Evolutionary conservation across 2,888 invertebrate species (phyloP), one percentile per base, ranked within the genome.

Genomic region (Brenthis daphne): DNA sequence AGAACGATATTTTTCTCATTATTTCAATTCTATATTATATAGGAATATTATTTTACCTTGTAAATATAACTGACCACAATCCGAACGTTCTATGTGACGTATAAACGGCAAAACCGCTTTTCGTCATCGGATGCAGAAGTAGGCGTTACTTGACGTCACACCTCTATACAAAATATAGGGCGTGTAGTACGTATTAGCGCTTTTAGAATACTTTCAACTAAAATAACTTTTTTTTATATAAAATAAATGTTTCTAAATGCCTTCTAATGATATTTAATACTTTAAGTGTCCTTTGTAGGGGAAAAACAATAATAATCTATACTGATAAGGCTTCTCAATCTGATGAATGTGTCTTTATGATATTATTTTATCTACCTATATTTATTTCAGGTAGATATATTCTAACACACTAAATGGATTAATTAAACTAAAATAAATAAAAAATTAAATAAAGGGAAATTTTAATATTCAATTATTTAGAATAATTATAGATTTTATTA

Each of bases 111-210:
- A 55, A 66, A 60, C 58, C 60, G 60, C 48, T 58, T 57, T 65
- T 48, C 48, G 58, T 66, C 54, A 54, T 60, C 37, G 8, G 37
- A 43, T 54, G 66, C 53, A 66, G 54, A 60, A 60, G 60, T 60
- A 54, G 66, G 66, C 66, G 66, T 66, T 66, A 14, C 66, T 53
- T 37, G 48, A 51, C 60, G 58, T 66, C 60, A 60, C 43, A 53
- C 43, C 53, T 53, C 51, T 54, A 14, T 37, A 66, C 60, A 43
- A 66, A 54, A 53, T 61, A 51, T 63, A 43, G 63, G 63, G 63
- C 53, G 60, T 60, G 24, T 50, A 47, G 29, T 29, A 29, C 5
- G 0, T 20, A 20, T 20, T 20, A 20, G 20, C 3, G 29, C 29
- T 29, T 43, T 11, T 43, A 43, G 11, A 43, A 43, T 43, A 43